A percentile compares a stretch with the other conserved stretches of the same genome.
phyloP scores from a whole-genome alignment of 2,797 vertebrate genomes.

The Eupleurogrammus muticus region DNA sequence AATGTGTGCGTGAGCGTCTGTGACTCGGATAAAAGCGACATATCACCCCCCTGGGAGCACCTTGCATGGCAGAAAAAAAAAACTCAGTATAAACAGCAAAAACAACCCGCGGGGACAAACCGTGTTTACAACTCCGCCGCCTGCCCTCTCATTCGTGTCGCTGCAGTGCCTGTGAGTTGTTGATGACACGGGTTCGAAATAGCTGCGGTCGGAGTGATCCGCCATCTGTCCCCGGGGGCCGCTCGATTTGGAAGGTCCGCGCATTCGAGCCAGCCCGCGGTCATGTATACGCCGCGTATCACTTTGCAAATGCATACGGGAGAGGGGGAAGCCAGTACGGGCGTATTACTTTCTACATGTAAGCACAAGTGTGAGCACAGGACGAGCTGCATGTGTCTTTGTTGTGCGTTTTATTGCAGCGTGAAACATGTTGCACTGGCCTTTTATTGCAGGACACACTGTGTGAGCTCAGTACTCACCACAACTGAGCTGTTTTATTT shows the following conservation, averaged over 20 bases:
- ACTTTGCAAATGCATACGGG: conserved; percentile 44
- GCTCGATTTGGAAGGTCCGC: conserved; percentile 68
- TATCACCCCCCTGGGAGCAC: too few species aligned
- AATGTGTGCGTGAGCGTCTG: too few species aligned
- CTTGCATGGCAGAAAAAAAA: too few species aligned
- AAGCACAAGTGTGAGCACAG: conserved; percentile 17
- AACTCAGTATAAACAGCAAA: too few species aligned
- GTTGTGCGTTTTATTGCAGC: conserved; percentile 21
- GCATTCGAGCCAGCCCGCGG: conserved; percentile 41
- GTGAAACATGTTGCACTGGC: not conserved
- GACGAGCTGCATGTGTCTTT: conserved; percentile 28
- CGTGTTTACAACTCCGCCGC: conserved; percentile 64
- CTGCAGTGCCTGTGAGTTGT: conserved; percentile 53
- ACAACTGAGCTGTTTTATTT: not conserved
- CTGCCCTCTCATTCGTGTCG: conserved; percentile 32
- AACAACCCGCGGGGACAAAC: conserved; percentile 42
- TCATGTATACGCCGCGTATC: conserved; percentile 52
- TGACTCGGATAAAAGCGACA: too few species aligned
- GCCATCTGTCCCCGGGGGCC: conserved; percentile 72
- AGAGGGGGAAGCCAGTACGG: not conserved
- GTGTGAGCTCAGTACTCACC: conserved; percentile 1
- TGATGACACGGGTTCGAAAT: conserved; percentile 79
- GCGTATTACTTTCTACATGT: conserved; percentile 28
- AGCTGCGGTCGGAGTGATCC: conserved; percentile 65
- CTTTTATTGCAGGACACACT: conserved; percentile 14